Base-by-base conservation (phyloP, 2,113 vertebrate species). In the Calonectris borealis region DNA sequence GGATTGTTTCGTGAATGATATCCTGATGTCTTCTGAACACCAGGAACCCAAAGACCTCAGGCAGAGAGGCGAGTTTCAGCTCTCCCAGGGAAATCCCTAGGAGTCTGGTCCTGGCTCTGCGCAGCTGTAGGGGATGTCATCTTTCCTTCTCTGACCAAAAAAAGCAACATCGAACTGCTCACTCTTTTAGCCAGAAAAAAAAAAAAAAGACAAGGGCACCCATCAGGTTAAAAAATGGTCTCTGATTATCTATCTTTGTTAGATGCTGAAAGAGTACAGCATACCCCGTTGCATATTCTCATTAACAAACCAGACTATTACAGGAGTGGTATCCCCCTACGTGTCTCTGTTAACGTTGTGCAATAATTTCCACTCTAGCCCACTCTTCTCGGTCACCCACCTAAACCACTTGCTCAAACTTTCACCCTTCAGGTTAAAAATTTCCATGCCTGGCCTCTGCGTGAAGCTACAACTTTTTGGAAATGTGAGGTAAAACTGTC, bases 321-420 rank as follows among this genome's bases (percentile, higher is more conserved):
- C 46, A 77, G 60, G 15, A 49, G 13, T 2, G 1, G 10, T 44
- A 88, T 66, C 60, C 52, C 94, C 44, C 64, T 86, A 48, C 1
- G 0, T 65, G 20, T 68, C 71, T 94, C 58, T 82, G 34, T 55
- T 72, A 64, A 61, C 4, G 49, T 49, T 90, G 89, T 19, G 22
- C 68, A 95, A 83, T 76, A 93, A 79, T 95, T 96, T 96, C 95
- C 96, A 65, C 32, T 65, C 40, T 93, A 91, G 72, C 83, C 73
- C 78, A 93, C 93, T 96, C 62, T 88, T 90, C 64, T 92, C 57
- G 0, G 44, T 96, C 87, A 89, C 93, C 87, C 93, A 85, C 91
- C 69, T 86, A 75, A 96, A 79, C 22, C 2, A 2, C n/a, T 83
- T 0, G 0, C 21, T 65, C n/a, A 93, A 49, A 71, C 48, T 81